phyloP scores from a whole-genome alignment of 2,797 vertebrate species.

The Coendou prehensilis region DNA sequence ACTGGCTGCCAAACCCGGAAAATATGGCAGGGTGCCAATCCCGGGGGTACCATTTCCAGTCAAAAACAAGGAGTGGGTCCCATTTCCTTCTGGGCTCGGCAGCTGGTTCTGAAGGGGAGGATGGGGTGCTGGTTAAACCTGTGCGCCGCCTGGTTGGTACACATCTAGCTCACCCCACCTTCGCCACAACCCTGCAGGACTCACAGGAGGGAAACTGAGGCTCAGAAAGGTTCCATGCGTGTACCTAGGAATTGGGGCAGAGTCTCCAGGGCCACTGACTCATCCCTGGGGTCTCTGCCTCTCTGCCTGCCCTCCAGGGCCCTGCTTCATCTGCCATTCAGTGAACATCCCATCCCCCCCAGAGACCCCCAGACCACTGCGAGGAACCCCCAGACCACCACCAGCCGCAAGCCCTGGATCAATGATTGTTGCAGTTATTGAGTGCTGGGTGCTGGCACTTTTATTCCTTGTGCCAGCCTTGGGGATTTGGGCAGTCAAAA shows the following conservation, averaged over 20 bases:
- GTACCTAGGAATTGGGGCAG: not conserved
- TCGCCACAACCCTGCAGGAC: not conserved
- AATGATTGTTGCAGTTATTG: not conserved
- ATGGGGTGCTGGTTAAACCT: not conserved
- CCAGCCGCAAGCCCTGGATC: not conserved
- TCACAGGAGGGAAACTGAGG: not conserved
- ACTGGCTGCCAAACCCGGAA: constrained; percentile 67
- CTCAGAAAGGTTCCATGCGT: accelerated
- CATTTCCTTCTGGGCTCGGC: constrained; percentile 63
- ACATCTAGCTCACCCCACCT: accelerated
- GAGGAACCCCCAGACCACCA: not conserved
- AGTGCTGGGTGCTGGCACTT: not conserved
- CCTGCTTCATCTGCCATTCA: not conserved
- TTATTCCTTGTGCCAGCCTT: not conserved
- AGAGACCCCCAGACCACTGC: not conserved
- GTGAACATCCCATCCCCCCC: not conserved
- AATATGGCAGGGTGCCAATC: constrained; percentile 45
- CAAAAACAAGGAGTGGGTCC: constrained; percentile 73
- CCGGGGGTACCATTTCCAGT: constrained; percentile 81
- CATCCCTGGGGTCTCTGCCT: not conserved
- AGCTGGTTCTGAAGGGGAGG: constrained; percentile 14
- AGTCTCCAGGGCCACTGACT: not conserved
- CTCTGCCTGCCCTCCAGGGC: not conserved
- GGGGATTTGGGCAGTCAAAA: too few relatives aligned
- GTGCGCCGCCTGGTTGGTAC: accelerated